A percentile compares a stretch with the other conserved stretches of the same genome.
Conservation (phyloP, 2,113 vertebrate species). For the Lota lota region DNA sequence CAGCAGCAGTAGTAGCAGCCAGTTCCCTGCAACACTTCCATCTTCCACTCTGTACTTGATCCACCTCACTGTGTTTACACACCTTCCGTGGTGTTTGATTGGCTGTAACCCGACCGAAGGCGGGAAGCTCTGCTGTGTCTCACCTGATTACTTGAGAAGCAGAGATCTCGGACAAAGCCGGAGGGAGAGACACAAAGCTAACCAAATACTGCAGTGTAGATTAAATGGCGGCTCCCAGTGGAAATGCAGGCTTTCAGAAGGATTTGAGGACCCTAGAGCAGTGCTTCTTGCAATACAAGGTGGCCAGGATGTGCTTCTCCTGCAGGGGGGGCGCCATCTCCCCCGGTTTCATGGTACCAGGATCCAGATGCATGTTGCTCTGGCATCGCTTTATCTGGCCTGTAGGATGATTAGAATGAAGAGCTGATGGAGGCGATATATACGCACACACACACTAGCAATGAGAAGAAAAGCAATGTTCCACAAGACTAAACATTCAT, state of each 20-base stretch:
- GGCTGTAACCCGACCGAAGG: constrained; percentile 31
- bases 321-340: constrained; percentile 52
- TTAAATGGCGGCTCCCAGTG: not conserved
- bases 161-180: constrained; percentile 23
- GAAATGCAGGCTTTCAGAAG: constrained; percentile 28
- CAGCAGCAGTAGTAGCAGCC: not conserved
- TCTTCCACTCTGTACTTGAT: constrained; percentile 27
- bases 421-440: constrained; percentile 35
- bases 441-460: constrained; percentile 32
- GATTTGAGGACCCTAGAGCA: constrained; percentile 39
- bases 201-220: constrained; percentile 7
- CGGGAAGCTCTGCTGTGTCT: constrained; percentile 16
- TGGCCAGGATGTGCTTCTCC: constrained; percentile 22
- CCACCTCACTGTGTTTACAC: constrained; percentile 20
- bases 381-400: constrained; percentile 41
- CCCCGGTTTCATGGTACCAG: constrained; percentile 43
- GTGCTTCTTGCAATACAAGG: constrained; percentile 35
- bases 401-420: constrained; percentile 58
- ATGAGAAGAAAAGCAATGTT: constrained; percentile 66
- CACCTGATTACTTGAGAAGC: constrained; percentile 31
- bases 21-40: not conserved
- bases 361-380: constrained; percentile 28
- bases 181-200: constrained; percentile 8
- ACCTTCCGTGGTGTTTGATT: constrained; percentile 48
- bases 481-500: constrained; percentile 75